A percentile compares a stretch with the other conserved stretches of the same genome.
These are phyloP conservation scores for Rhinopithecus roxellana DNA, from an alignment of 2,113 vertebrate genomes.

Conservation along the genomic window DNA sequence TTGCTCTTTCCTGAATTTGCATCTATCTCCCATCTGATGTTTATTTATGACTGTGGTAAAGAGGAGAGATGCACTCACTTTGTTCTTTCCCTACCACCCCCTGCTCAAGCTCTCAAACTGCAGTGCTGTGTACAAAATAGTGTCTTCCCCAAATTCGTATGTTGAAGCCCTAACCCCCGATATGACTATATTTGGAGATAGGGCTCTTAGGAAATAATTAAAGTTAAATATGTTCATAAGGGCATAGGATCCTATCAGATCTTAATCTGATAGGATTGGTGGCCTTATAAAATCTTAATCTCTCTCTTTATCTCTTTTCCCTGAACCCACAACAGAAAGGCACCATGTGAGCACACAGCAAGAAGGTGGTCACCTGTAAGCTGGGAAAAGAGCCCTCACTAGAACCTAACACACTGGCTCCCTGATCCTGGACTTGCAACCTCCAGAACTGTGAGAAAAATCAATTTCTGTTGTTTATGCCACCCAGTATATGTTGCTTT, in stretches of 20 bases:
- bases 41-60: conserved; percentile 55
- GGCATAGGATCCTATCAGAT: not conserved
- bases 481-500: not conserved
- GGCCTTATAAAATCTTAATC: not conserved
- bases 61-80: not conserved
- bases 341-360: not conserved
- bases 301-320: not conserved
- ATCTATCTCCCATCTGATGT: conserved; percentile 59
- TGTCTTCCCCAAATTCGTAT: not conserved
- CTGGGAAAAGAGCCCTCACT: not conserved
- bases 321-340: not conserved
- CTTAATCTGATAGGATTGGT: not conserved
- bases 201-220: not conserved
- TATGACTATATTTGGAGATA: not conserved
- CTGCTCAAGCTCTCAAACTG: not conserved
- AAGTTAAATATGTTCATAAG: not conserved
- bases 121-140: not conserved
- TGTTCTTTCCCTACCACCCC: not conserved
- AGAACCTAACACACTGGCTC: not conserved
- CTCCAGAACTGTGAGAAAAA: not conserved
- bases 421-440: not conserved
- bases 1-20: conserved; percentile 54
- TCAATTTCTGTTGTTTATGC: not conserved
- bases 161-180: not conserved
- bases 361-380: no score